These are phyloP conservation scores for Drosophila nasuta DNA, from an alignment of 1,140 invertebrate genomes.

Conservation along the genomic window DNA sequence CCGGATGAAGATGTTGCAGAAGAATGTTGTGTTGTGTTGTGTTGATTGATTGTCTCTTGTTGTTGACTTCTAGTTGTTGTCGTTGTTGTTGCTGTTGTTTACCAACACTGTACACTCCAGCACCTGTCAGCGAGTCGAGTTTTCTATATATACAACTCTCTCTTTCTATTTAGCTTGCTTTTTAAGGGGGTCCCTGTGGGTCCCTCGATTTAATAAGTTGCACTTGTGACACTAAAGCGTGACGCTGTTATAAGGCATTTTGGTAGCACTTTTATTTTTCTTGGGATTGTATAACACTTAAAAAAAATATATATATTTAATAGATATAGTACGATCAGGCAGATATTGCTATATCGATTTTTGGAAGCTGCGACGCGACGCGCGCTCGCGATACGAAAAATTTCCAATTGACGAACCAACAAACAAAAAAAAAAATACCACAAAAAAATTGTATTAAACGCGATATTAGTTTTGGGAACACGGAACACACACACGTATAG, in stretches of 20 bases:
- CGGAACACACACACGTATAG: slow-evolving; percentile 17
- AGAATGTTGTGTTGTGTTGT: slow-evolving; percentile 27
- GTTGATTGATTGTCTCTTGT: slow-evolving; percentile 51
- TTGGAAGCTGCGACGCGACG: slow-evolving; percentile 25
- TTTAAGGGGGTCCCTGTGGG: neutral
- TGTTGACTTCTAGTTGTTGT: neutral
- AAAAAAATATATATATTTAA: slow-evolving; percentile 52
- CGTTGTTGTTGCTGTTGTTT: slow-evolving; percentile 18
- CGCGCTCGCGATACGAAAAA: slow-evolving; percentile 21
- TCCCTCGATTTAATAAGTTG: slow-evolving; percentile 21
- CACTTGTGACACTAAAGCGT: slow-evolving; percentile 80
- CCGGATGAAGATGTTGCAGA: slow-evolving; percentile 17
- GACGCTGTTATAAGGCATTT: slow-evolving; percentile 76
- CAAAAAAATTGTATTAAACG: slow-evolving; percentile 3
- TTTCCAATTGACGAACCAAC: neutral
- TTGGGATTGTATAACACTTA: slow-evolving; percentile 58
- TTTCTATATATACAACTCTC: slow-evolving; percentile 17
- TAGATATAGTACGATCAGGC: slow-evolving; percentile 46
- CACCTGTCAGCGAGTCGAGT: slow-evolving; percentile 6
- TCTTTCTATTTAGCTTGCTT: neutral
- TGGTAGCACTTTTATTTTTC: slow-evolving; percentile 56
- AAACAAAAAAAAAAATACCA: slow-evolving; percentile 14
- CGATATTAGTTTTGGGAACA: slow-evolving; percentile 7
- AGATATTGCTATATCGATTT: slow-evolving; percentile 16
- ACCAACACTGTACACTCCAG: slow-evolving; percentile 38